phyloP scores from a whole-genome alignment of 2,113 vertebrate genomes.

The Mobula hypostoma region DNA sequence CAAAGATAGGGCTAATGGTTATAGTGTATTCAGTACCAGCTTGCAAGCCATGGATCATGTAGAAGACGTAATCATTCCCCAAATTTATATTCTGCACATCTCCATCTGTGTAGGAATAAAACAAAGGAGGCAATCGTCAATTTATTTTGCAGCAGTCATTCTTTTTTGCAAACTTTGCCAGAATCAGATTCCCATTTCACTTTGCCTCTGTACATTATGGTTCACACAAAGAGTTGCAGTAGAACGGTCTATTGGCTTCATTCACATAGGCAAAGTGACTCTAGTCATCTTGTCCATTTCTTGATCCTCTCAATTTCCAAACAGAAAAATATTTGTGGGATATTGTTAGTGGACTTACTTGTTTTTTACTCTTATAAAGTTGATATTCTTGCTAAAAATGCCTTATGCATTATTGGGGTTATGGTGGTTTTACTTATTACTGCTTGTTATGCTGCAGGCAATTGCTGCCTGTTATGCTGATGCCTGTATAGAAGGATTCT shows the following conservation, averaged over 20 bases:
- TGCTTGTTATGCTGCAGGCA: too few species aligned
- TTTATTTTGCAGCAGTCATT: not conserved
- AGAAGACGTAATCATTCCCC: slow-evolving; percentile 62
- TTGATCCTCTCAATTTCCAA: not conserved
- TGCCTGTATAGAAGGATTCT: too few species aligned
- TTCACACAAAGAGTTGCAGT: not conserved
- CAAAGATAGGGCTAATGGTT: slow-evolving; percentile 78
- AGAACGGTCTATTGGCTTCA: not conserved
- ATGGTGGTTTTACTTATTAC: not conserved
- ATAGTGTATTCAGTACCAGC: slow-evolving; percentile 62
- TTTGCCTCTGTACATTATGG: not conserved
- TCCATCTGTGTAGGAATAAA: slow-evolving; percentile 53
- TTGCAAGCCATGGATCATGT: slow-evolving; percentile 78
- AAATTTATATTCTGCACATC: slow-evolving; percentile 73
- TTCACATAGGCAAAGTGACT: not conserved
- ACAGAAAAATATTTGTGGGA: not conserved
- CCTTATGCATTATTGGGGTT: not conserved
- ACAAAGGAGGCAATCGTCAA: not conserved
- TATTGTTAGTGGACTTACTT: not conserved
- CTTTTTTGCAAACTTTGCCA: not conserved
- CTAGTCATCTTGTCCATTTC: not conserved
- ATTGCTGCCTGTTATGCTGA: too few species aligned
- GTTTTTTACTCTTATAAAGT: not conserved
- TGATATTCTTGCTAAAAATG: not conserved
- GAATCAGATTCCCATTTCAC: not conserved